Conservation (phyloP, 2,888 invertebrate genomes). For the Steinernema scapterisci region DNA sequence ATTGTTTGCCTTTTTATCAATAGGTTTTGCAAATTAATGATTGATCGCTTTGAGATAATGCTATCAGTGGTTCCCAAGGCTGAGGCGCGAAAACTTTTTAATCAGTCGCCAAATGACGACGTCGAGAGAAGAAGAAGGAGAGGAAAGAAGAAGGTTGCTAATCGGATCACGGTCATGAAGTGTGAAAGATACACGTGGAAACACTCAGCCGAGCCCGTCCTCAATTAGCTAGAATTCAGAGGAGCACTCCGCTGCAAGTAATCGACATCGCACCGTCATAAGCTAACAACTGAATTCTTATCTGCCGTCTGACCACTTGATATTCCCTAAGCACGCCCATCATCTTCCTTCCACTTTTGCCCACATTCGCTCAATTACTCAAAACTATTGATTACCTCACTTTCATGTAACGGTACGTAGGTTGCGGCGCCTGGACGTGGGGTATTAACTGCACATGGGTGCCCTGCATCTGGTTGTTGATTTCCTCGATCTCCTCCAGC, state of each 20-base stretch:
- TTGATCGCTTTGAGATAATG: slow-evolving; percentile 22
- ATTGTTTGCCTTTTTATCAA: background rate
- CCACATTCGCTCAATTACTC: too few relatives aligned
- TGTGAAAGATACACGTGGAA: slow-evolving; percentile 4
- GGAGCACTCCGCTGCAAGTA: too few relatives aligned
- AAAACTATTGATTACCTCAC: slow-evolving; percentile 6
- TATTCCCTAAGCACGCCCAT: too few relatives aligned
- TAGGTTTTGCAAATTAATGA: slow-evolving; percentile 22
- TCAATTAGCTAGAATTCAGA: background rate
- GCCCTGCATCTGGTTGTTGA: slow-evolving; percentile 27
- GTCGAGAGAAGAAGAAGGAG: too few relatives aligned
- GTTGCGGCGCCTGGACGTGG: slow-evolving; percentile 8
- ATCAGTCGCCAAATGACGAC: too few relatives aligned
- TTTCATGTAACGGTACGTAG: slow-evolving; percentile 26
- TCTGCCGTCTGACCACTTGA: too few relatives aligned
- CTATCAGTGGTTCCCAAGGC: background rate
- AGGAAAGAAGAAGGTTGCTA: too few relatives aligned
- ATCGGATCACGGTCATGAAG: too few relatives aligned
- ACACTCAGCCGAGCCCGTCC: background rate
- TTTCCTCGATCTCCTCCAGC: slow-evolving; percentile 18
- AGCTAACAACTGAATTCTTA: too few relatives aligned
- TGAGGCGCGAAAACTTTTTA: too few relatives aligned
- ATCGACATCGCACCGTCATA: too few relatives aligned
- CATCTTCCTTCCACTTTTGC: too few relatives aligned
- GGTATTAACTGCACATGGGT: slow-evolving; percentile 20